Evolutionary conservation across 2,113 vertebrate genomes (phyloP).

Genomic region (Pungitius pungitius): DNA sequence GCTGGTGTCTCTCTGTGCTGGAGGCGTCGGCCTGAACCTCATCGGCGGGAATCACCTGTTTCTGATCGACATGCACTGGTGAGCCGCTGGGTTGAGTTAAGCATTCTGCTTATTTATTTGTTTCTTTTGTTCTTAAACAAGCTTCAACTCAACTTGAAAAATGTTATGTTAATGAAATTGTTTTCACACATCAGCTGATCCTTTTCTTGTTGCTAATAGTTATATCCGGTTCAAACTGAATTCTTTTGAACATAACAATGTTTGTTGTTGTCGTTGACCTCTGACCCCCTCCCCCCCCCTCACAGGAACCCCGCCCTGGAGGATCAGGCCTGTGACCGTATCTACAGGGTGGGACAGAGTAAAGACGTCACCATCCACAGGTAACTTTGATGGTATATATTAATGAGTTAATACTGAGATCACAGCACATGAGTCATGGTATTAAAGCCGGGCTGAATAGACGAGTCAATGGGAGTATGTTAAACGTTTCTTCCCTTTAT

Average conservation of each 20-base stretch:
- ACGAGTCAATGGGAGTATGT: no score
- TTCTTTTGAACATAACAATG: not conserved
- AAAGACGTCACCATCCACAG: constrained; percentile 93
- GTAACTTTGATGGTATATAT: constrained; percentile 72
- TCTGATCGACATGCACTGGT: constrained; percentile 99
- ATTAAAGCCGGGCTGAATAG: no score
- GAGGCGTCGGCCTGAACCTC: constrained; percentile 93
- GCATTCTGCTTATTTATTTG: not conserved
- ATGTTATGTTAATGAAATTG: not conserved
- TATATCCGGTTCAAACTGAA: not conserved
- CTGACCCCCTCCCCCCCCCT: not conserved
- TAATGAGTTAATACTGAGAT: no score
- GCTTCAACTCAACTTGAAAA: not conserved
- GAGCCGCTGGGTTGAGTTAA: constrained; percentile 13
- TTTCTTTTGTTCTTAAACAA: not conserved
- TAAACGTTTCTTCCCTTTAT: no score
- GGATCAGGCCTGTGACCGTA: constrained; percentile 95
- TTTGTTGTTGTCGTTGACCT: not conserved
- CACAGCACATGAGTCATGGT: no score
- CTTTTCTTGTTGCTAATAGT: not conserved
- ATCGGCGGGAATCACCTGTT: constrained; percentile 96
- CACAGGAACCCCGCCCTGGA: constrained; percentile 95
- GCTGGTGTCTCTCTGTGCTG: constrained; percentile 92
- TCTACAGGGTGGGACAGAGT: constrained; percentile 92
- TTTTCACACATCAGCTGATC: not conserved